Conservation (phyloP, 2,797 vertebrate genomes). For the Podargus strigoides region DNA sequence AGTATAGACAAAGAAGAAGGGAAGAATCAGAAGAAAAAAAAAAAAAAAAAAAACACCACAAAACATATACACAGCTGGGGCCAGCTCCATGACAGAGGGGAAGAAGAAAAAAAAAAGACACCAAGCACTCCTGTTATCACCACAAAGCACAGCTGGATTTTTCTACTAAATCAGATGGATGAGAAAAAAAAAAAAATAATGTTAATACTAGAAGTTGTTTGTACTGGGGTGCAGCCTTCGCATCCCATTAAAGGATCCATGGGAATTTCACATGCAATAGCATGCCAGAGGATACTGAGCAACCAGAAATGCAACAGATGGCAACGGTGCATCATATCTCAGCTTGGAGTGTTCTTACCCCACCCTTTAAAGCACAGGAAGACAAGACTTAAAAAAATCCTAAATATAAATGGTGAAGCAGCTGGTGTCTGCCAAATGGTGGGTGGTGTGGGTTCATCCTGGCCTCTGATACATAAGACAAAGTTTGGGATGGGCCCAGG, state of each 20-base stretch:
- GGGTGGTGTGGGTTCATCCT: constrained; percentile 38
- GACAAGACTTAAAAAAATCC: constrained; percentile 14
- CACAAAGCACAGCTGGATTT: not conserved
- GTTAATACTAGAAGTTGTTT: not conserved
- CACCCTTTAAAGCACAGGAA: constrained; percentile 34
- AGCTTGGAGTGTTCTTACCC: constrained; percentile 3
- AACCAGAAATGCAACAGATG: constrained; percentile 35
- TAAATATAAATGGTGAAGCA: constrained; percentile 48
- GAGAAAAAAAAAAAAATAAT: not conserved
- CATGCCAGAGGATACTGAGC: not conserved
- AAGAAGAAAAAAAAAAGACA: not conserved
- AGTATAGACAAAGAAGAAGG: not conserved
- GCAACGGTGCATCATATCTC: constrained; percentile 1
- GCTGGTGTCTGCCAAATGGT: constrained; percentile 51
- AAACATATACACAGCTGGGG: constrained; percentile 11
- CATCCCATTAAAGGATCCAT: not conserved
- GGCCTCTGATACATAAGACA: constrained; percentile 19
- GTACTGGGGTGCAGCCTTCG: not conserved
- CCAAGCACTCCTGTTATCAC: not conserved
- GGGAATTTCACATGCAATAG: not conserved
- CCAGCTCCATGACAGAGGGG: not conserved
- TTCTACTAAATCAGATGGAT: not conserved
- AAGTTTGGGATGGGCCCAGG: constrained; percentile 47
- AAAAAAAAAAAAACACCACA: not conserved
- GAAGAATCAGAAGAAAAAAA: not conserved